Evolutionary conservation across 2,113 vertebrate genomes (phyloP), one percentile per base, ranked within the genome.

Genomic region (Ictalurus punctatus): DNA sequence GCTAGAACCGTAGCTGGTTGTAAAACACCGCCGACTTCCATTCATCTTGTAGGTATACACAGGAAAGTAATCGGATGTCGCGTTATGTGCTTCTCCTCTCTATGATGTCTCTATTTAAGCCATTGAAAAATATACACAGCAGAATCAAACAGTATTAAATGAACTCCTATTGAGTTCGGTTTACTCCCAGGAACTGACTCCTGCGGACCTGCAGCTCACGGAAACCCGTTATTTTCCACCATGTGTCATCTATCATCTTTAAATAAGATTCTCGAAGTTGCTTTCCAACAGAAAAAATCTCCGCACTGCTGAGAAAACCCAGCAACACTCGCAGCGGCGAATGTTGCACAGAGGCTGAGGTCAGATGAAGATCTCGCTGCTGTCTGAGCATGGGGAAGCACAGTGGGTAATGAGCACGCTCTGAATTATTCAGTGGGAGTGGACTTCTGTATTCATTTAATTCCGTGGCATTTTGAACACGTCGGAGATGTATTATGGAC

Each of bases 401-500:
- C 14, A 30, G 14, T 85, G 69, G 83, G 61, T 89, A 89, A 86
- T 52, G 30, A 89, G 73, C 83, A 80, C 44, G 74, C 73, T 54
- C 59, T 89, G 83, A 80, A 85, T 67, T 79, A 85, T 89, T 89
- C 61, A 85, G 30, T 69, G 37, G 7, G 61, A 37, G 23, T 71
- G 48, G 69, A 44, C 61, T 85, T 61, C 40, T 34, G 21, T 78
- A 30, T 61, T 80, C 59, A 63, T 85, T 86, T 86, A 65, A 81
- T 85, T 89, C 21, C n/a, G 58, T 81, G 87, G 71, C 58, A 85
- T 84, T 88, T 67, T 84, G n/a, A 88, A 54, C 82, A 74, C 30
- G 48, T 56, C 82, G 79, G 82, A 54, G 71, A 85, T 65, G 56
- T 73, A 84, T 84, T 30, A 78, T 12, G 17, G 54, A 58, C 27